phyloP scores from a whole-genome alignment of 2,888 invertebrate species.

The Macroteleia sp. region DNA sequence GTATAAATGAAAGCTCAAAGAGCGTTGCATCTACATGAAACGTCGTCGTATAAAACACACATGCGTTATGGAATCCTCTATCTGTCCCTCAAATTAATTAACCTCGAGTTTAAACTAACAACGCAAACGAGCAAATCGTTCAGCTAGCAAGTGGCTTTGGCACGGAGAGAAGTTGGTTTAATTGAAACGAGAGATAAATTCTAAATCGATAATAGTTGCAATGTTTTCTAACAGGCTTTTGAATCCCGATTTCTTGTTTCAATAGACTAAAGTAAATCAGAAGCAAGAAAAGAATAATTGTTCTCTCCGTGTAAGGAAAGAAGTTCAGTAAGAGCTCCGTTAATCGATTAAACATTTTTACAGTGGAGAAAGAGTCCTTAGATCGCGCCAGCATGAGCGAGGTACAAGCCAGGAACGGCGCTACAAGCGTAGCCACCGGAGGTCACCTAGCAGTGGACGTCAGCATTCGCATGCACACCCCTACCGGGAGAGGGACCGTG shows the following conservation, averaged over 20 bases:
- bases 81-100: slow-evolving; percentile 16
- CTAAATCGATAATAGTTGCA: no score
- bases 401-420: slow-evolving; percentile 92
- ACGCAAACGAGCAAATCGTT: background rate
- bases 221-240: no score
- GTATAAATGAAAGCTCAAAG: background rate
- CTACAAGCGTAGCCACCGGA: slow-evolving; percentile 93
- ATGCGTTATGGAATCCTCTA: background rate
- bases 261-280: no score
- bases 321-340: no score
- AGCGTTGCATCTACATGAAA: background rate
- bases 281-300: no score
- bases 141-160: background rate
- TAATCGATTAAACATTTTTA: background rate
- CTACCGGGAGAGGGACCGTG: slow-evolving; percentile 74
- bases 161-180: background rate
- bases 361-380: slow-evolving; percentile 87
- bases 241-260: no score
- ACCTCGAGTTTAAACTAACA: slow-evolving; percentile 19
- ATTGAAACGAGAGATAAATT: background rate
- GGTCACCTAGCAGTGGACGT: slow-evolving; percentile 91
- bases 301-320: no score
- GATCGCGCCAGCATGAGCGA: slow-evolving; percentile 87
- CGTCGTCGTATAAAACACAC: slow-evolving; percentile 12
- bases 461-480: slow-evolving; percentile 86